Percentiles rank a stretch among this genome's conserved stretches.
These are phyloP conservation scores for Amblyjoppa fuscipennis DNA, from an alignment of 2,888 invertebrate species.

Conservation along the genomic window DNA sequence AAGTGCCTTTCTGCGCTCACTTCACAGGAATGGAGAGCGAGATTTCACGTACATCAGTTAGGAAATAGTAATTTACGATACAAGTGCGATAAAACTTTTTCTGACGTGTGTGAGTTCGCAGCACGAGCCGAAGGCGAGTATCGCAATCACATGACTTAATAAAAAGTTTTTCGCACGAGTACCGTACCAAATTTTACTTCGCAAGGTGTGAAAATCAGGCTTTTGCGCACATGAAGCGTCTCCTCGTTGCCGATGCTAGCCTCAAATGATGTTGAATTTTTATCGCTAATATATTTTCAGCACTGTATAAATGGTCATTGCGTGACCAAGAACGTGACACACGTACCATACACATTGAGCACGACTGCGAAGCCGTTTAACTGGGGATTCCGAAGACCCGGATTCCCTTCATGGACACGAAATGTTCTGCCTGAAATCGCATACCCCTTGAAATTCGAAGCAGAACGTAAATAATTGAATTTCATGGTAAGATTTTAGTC, in stretches of 20 bases:
- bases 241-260: neutral
- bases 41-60: too few relatives aligned
- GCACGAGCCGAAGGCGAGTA: too few relatives aligned
- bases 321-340: constrained; percentile 88
- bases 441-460: neutral
- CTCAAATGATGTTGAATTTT: constrained; percentile 22
- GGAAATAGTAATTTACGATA: too few relatives aligned
- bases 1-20: too few relatives aligned
- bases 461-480: neutral
- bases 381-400: neutral
- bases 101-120: too few relatives aligned
- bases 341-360: constrained; percentile 50
- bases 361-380: constrained; percentile 31
- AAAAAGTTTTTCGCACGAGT: too few relatives aligned
- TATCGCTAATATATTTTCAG: constrained; percentile 86
- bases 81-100: too few relatives aligned
- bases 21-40: too few relatives aligned
- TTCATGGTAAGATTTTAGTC: neutral
- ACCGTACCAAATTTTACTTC: too few relatives aligned
- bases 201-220: too few relatives aligned
- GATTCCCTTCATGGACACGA: neutral
- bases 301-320: constrained; percentile 96
- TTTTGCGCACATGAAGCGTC: neutral
- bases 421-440: neutral
- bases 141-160: too few relatives aligned